Conservation (phyloP, 2,113 vertebrate species). For the Pygoscelis antarcticus region DNA sequence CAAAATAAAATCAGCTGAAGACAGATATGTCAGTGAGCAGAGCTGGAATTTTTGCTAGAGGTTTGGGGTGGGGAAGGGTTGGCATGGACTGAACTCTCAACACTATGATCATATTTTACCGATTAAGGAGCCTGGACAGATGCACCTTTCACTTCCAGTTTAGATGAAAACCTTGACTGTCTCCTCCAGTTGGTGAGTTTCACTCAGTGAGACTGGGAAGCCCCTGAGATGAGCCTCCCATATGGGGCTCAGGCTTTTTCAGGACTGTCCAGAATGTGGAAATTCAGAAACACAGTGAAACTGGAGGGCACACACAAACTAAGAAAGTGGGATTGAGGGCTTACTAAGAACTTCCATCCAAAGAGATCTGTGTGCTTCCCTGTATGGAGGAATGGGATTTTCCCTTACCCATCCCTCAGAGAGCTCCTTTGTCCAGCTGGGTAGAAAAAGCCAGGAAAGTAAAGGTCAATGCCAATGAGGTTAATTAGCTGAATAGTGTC, state of each 20-base stretch:
- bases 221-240: background rate
- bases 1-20: background rate
- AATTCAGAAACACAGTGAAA: background rate
- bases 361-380: background rate
- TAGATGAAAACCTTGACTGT: background rate
- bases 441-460: background rate
- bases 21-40: background rate
- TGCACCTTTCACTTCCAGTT: background rate
- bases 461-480: background rate
- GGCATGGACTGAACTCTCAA: background rate
- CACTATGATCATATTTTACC: background rate
- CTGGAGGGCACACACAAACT: background rate
- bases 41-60: background rate
- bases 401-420: background rate
- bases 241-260: background rate
- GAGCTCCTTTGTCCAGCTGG: background rate
- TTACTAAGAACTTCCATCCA: background rate
- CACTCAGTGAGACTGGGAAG: background rate
- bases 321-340: background rate
- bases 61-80: background rate
- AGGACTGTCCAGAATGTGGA: background rate
- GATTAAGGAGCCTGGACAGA: background rate
- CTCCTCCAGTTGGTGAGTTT: background rate
- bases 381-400: background rate
- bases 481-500: background rate